These are phyloP conservation scores for Pecten maximus DNA, from an alignment of 2,888 invertebrate genomes.

Conservation along the genomic window DNA sequence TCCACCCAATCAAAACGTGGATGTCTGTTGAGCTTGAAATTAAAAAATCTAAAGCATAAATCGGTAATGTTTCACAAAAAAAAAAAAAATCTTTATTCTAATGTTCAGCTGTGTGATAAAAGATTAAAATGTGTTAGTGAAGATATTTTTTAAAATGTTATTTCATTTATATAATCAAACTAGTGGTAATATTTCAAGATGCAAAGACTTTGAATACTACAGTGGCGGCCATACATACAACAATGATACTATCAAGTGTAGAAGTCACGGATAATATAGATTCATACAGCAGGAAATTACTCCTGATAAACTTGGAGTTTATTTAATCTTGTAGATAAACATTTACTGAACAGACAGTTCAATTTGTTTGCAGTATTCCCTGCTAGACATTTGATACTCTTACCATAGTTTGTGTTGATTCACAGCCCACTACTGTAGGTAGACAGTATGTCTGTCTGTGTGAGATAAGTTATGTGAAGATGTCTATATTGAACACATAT, in stretches of 20 bases:
- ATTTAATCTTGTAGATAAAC: slow-evolving; percentile 30
- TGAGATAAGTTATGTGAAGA: not conserved
- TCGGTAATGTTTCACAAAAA: no score
- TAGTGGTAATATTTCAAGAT: not conserved
- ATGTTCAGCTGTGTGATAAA: not conserved
- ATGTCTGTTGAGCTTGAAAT: not conserved
- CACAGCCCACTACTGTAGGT: not conserved
- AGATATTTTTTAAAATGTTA: not conserved
- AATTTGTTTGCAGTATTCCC: not conserved
- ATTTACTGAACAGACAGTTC: slow-evolving; percentile 9
- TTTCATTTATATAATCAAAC: not conserved
- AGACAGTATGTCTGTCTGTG: not conserved
- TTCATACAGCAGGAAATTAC: not conserved
- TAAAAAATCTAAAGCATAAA: not conserved
- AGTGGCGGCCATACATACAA: not conserved
- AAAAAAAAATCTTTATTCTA: no score
- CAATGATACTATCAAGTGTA: not conserved
- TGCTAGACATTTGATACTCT: not conserved
- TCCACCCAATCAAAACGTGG: not conserved
- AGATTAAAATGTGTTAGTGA: not conserved
- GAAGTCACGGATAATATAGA: not conserved
- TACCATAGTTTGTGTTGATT: not conserved
- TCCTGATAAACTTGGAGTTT: not conserved
- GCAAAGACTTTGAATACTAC: not conserved
- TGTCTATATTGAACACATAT: not conserved